Evolutionary conservation across 1,140 invertebrate genomes (phyloP).

Genomic region (Solenopsis fugax): DNA sequence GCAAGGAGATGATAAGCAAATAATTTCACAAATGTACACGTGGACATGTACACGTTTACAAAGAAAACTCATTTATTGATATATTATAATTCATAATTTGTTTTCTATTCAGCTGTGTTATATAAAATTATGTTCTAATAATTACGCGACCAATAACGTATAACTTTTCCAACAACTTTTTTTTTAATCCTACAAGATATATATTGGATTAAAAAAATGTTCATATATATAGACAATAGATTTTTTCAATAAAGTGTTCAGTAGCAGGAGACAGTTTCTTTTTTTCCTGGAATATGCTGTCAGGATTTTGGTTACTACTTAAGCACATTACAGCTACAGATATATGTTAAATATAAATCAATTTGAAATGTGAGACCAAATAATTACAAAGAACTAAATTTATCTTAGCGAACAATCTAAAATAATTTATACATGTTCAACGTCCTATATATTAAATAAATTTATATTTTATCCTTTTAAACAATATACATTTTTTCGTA

Average conservation of each 20-base stretch:
- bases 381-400: not conserved
- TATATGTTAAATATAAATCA: slow-evolving; percentile 7
- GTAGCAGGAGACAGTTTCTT: not conserved
- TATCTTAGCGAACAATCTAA: not conserved
- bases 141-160: slow-evolving; percentile 15
- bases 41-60: slow-evolving; percentile 22
- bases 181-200: slow-evolving; percentile 33
- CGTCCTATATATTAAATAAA: not conserved
- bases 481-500: not conserved
- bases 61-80: slow-evolving; percentile 28
- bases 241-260: slow-evolving; percentile 23
- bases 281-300: not conserved
- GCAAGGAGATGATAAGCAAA: not conserved
- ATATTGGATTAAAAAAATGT: slow-evolving; percentile 24
- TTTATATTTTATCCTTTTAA: slow-evolving; percentile 13
- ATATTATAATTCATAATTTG: slow-evolving; percentile 12
- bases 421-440: not conserved
- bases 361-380: not conserved
- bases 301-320: slow-evolving; percentile 1
- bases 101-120: slow-evolving; percentile 20
- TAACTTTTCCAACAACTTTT: slow-evolving; percentile 31
- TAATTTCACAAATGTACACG: slow-evolving; percentile 16
- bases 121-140: slow-evolving; percentile 22
- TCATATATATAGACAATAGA: not conserved
- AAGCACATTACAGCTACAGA: not conserved